Base-by-base conservation (phyloP, 2,888 invertebrate genomes). In the Dysmachus trigonus region DNA sequence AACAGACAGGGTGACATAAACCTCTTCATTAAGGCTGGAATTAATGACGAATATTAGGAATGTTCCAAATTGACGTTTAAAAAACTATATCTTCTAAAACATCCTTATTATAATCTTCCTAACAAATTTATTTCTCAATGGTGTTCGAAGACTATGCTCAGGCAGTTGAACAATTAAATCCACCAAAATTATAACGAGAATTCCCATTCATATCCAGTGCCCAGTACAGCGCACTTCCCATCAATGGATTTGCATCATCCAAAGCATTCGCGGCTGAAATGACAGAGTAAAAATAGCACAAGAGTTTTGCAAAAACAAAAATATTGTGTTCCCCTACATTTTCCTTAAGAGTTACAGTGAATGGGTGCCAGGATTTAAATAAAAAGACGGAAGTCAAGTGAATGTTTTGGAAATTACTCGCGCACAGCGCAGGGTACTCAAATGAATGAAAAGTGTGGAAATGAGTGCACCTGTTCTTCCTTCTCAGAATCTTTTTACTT, bases 401-500 rank as follows among this genome's bases (percentile, higher is more conserved):
- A 31, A 79, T 51, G 79, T 51, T 51, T 62, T 79, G 30, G 31
- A 79, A 79, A 79, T 79, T 79, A 51, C 79, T 79, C 51, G 51
- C 79, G 30, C 62, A 62, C 8, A 62, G 27, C 62, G 27, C 62
- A 62, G 62, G 2, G 33, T 41, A 38, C 76, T 38, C n/a, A 22
- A 41, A 51, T 81, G 81, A 81, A 81, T 81, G 81, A 81, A 81
- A 81, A 30, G 81, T 81, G 62, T 81, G 81, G 81, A 81, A 81
- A 81, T 62, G 81, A 62, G 53, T 81, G 81, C 81, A 81, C 81
- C 81, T 81, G 81, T 62, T 81, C 81, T 81, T 81, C 81, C 81
- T 53, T 53, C 81, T 81, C 81, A 81, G 53, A 47, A 47, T 27
- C 22, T 31, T n/a, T n/a, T 73, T 73, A 62, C 62, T 62, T 62